Percentiles rank a stretch among this genome's conserved stretches.
Conservation (phyloP, 2,113 vertebrate genomes). For the Protobothrops flavoviridis region DNA sequence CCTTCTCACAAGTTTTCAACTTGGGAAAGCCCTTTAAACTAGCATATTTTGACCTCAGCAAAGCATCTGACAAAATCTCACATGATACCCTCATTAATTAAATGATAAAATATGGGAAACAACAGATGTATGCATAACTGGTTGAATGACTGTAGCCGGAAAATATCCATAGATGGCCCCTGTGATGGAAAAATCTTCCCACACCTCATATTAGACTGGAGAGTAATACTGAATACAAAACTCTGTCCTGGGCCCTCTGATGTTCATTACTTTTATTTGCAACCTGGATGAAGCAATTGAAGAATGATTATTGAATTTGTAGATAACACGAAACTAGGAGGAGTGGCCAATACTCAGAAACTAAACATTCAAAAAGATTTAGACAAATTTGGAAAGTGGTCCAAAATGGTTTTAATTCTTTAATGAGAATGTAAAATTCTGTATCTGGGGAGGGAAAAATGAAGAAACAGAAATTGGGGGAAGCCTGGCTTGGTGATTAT, state of each 20-base stretch:
- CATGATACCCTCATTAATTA: not conserved
- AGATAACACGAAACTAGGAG: not conserved
- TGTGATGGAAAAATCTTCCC: not conserved
- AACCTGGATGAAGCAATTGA: not conserved
- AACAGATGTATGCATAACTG: not conserved
- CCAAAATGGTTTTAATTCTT: not conserved
- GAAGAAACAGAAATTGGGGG: not conserved
- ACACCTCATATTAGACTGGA: not conserved
- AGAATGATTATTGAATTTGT: not conserved
- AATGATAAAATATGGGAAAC: not conserved
- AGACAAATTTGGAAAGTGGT: not conserved
- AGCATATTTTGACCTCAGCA: not conserved
- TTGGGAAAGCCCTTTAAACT: not conserved
- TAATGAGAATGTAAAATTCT: not conserved
- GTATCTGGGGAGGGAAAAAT: not conserved
- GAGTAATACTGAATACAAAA: not conserved
- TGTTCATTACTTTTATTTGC: not conserved
- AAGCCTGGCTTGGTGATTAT: not conserved
- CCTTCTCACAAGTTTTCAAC: not conserved
- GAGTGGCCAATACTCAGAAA: not conserved
- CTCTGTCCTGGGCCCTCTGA: not conserved
- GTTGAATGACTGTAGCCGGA: not conserved
- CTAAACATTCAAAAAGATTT: not conserved
- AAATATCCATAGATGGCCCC: not conserved
- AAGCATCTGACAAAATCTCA: not conserved